These are phyloP conservation scores for Cheirogaleus major DNA, from an alignment of 2,797 vertebrate species.

Conservation along the genomic window DNA sequence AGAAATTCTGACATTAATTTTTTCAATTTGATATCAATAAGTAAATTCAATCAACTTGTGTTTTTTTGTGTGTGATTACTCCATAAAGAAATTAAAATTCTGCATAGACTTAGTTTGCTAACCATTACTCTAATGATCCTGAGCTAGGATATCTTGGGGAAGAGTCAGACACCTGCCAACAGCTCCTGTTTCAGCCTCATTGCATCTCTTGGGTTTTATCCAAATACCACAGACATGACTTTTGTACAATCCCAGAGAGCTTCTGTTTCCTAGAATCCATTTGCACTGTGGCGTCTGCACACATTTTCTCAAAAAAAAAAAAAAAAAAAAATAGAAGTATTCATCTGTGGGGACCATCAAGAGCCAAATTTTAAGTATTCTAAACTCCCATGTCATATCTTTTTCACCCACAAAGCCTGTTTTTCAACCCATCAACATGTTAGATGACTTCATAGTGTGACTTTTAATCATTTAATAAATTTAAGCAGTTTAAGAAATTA, in stretches of 20 bases:
- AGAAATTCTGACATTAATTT: background rate
- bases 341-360: background rate
- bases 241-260: background rate
- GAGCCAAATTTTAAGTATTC: background rate
- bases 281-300: background rate
- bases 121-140: background rate
- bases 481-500: constrained; percentile 14
- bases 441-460: background rate
- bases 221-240: background rate
- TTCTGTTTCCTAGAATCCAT: background rate
- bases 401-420: background rate
- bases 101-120: background rate
- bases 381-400: background rate
- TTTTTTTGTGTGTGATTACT: background rate
- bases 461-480: background rate
- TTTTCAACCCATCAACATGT: background rate
- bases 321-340: background rate
- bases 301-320: background rate
- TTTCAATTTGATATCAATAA: background rate
- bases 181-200: background rate
- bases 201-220: background rate
- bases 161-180: background rate
- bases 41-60: background rate
- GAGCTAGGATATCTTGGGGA: background rate
- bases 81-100: background rate